Evolutionary conservation across 2,113 vertebrate species (phyloP), one percentile per base, ranked within the genome.

Genomic region (Melanostigma gelatinosum): DNA sequence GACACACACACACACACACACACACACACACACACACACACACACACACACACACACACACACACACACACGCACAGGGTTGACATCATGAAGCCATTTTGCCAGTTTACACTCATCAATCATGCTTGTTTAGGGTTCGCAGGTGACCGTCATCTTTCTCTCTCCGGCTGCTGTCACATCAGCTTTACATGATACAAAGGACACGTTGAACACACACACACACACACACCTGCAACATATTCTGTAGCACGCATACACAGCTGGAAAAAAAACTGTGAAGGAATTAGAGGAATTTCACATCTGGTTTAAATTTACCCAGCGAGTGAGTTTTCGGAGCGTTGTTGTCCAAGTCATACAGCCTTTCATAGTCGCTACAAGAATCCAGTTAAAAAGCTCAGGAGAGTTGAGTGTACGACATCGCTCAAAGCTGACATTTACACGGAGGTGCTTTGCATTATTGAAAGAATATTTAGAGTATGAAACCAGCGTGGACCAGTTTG

Each of bases 221-320:
- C 72, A 16, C 55, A 18, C 67, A 66, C 11, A 22, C 34, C 24
- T 61, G 3, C 38, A 32, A 15, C 27, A 5, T 34, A 54, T 27
- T 48, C 16, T 55, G 29, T 2, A 64, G 32, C 55, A 6, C 85
- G 72, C 76, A 52, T 22, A 57, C 62, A 38, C 85, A 66, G 83
- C 83, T 75, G 81, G 69, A 80, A 66, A 58, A 58, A 8, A 69
- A 52, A 77, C 79, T 64, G 54, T 3, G 65, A 40, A 71, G 80
- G 85, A 84, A 87, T 85, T 71, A 64, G 60, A 76, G 72, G 86
- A 89, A 86, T 90, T 63, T 69, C 74, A 81, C 92, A 89, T 88
- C 90, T 91, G 92, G 73, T 81, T 81, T 50, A 4, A 34, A 87
- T 88, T 20, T 2, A 20, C 24, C 65, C 79, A 38, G 24, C 72